A percentile compares a stretch with the other conserved stretches of the same genome.
These are phyloP conservation scores for Malacoctenus gilli DNA, from an alignment of 2,797 vertebrate genomes.

Conservation along the genomic window DNA sequence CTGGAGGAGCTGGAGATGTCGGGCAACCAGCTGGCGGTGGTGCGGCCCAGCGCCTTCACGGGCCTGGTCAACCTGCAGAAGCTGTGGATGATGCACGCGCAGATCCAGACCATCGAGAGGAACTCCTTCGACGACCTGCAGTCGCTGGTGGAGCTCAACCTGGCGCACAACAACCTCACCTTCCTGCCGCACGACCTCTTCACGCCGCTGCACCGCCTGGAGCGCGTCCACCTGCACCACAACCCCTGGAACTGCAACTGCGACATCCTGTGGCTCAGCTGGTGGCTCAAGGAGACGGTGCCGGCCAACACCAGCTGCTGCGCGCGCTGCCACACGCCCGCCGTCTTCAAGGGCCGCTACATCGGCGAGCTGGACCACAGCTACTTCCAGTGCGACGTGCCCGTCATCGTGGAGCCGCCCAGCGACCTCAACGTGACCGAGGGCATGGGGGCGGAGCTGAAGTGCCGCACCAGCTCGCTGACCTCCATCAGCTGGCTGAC, in stretches of 20 bases:
- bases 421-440: slow-evolving; percentile 97
- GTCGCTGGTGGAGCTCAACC: slow-evolving; percentile 95
- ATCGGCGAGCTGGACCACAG: slow-evolving; percentile 97
- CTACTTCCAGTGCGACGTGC: slow-evolving; percentile 96
- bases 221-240: slow-evolving; percentile 97
- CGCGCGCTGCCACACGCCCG: slow-evolving; percentile 92
- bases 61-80: slow-evolving; percentile 97
- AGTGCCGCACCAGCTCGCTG: slow-evolving; percentile 94
- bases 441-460: slow-evolving; percentile 96
- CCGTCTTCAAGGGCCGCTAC: slow-evolving; percentile 94
- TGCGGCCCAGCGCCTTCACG: slow-evolving; percentile 94
- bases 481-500: slow-evolving; percentile 98
- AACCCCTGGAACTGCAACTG: slow-evolving; percentile 99
- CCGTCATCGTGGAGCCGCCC: slow-evolving; percentile 97
- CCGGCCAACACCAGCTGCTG: slow-evolving; percentile 98
- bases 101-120: slow-evolving; percentile 97
- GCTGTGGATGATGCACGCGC: slow-evolving; percentile 99
- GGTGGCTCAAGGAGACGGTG: slow-evolving; percentile 99
- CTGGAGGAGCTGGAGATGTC: slow-evolving; percentile 98
- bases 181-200: slow-evolving; percentile 98
- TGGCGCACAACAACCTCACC: slow-evolving; percentile 98
- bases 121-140: slow-evolving; percentile 99
- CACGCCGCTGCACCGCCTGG: slow-evolving; percentile 92
- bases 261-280: slow-evolving; percentile 98
- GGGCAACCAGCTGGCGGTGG: slow-evolving; percentile 93